A percentile compares a stretch with the other conserved stretches of the same genome.
Evolutionary conservation across 2,888 invertebrate species (phyloP).

Genomic region (Hyposoter didymator): DNA sequence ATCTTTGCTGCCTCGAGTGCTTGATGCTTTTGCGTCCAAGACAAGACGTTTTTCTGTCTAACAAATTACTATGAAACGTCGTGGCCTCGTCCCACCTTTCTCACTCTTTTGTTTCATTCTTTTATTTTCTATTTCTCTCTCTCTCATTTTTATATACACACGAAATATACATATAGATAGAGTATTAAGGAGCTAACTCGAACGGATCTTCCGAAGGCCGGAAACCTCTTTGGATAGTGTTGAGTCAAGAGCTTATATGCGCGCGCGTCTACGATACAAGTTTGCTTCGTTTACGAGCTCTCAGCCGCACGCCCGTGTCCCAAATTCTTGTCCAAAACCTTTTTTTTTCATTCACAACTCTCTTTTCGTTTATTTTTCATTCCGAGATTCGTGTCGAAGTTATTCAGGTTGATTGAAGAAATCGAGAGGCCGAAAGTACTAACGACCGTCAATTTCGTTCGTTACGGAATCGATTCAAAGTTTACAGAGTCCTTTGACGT

Average conservation of each 20-base stretch:
- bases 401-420: neutral
- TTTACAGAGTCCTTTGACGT: neutral
- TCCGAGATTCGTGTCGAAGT: neutral
- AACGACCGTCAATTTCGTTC: neutral
- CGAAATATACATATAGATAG: neutral
- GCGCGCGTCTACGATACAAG: slow-evolving; percentile 23
- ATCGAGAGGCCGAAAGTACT: neutral
- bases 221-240: slow-evolving; percentile 82
- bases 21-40: neutral
- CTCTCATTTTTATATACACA: neutral
- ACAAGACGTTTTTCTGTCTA: neutral
- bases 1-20: slow-evolving; percentile 1
- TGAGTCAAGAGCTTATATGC: slow-evolving; percentile 72
- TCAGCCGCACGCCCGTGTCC: neutral
- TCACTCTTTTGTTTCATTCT: slow-evolving; percentile 13
- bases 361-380: neutral
- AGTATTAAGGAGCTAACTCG: neutral
- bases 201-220: slow-evolving; percentile 71
- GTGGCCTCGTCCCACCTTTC: slow-evolving; percentile 22
- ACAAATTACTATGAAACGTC: neutral
- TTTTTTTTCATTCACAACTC: slow-evolving; percentile 10
- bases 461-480: neutral
- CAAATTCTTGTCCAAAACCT: slow-evolving; percentile 8
- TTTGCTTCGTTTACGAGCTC: slow-evolving; percentile 16
- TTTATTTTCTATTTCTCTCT: slow-evolving; percentile 16